Base-by-base conservation (phyloP, 2,113 vertebrate species). In the Stercorarius parasiticus region DNA sequence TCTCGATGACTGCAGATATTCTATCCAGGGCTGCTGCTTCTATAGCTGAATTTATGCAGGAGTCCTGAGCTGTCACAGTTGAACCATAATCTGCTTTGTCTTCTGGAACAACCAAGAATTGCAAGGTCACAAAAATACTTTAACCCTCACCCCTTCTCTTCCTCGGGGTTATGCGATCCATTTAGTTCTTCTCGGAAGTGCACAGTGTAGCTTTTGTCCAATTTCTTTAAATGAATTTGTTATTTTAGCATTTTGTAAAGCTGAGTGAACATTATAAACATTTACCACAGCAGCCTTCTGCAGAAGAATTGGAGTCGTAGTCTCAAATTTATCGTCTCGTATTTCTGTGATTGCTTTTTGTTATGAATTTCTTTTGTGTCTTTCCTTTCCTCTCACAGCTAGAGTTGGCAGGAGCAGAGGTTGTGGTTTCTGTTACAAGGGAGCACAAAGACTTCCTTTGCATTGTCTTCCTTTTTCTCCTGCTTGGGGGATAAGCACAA, bases 181-280 rank as follows among this genome's bases (percentile, higher is more conserved):
- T 84, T 90, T 72, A 36, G 34, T 40, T 90, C 19, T 95, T 88
- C 76, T 67, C 4, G 2, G 30, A 73, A 82, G 47, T 17, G 2
- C 32, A 82, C 36, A 90, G 49, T 61, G 45, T 73, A 58, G 30
- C n/a, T 80, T 91, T 95, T 94, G 82, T 86, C 53, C 25, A 58
- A 26, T 59, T 79, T 88, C 58, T 94, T 94, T 62, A 91, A 89
- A 73, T 30, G 3, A 78, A 38, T 65, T 79, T 67, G 58, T 89
- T 93, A 70, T 80, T 93, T 45, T 86, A 92, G 30, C 27, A 27
- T 93, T 95, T 96, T 66, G 34, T 89, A 81, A 92, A 74, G 42
- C 62, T 65, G 42, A 55, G 22, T 45, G 49, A 83, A 76, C 30
- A 23, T 49, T 62, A n/a, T 49, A 43, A 76, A 80, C 36, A 50